A percentile compares a stretch with the other conserved stretches of the same genome.
These are phyloP conservation scores for Frankliniella fusca DNA, from an alignment of 2,888 invertebrate genomes.

Conservation along the genomic window DNA sequence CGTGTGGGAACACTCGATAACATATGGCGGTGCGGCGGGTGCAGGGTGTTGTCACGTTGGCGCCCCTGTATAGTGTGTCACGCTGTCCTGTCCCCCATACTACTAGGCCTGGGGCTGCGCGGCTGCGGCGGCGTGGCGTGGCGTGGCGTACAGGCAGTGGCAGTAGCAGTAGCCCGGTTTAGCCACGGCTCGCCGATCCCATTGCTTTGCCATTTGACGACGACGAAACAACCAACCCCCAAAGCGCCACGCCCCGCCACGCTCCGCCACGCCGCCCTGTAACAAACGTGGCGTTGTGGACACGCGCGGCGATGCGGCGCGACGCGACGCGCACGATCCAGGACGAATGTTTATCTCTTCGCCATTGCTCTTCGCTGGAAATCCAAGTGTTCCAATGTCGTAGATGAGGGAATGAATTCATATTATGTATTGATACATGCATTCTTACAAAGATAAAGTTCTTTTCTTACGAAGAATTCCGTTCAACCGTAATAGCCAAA, in stretches of 20 bases:
- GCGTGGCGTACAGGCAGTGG: neutral
- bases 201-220: conserved; percentile 20
- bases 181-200: neutral
- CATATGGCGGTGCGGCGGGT: neutral
- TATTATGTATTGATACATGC: no score
- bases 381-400: no score
- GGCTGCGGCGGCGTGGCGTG: neutral
- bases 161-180: neutral
- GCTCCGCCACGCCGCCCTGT: neutral
- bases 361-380: no score
- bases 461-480: no score
- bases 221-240: neutral
- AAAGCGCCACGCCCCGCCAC: neutral
- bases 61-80: neutral
- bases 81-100: neutral
- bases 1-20: conserved; percentile 23
- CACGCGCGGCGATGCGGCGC: neutral
- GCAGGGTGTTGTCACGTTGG: neutral
- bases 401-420: no score
- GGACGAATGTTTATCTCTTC: no score
- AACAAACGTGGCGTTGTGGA: no score
- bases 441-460: no score
- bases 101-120: neutral
- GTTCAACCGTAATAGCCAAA: no score
- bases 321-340: neutral